Conservation (phyloP, 1,140 invertebrate species). For the Stenopsyche tienmushanensis region DNA sequence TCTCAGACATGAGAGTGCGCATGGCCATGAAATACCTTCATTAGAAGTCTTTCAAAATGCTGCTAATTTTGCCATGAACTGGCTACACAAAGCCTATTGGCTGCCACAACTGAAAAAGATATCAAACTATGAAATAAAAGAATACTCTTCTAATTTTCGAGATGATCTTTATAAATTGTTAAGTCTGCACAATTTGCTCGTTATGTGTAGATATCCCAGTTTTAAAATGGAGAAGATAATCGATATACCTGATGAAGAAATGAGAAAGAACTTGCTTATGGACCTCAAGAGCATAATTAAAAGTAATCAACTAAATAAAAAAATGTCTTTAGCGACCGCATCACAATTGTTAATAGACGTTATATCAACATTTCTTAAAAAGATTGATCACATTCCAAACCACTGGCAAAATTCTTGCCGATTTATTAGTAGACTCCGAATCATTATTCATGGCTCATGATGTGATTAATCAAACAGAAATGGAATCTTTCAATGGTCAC, state of each 20-base stretch:
- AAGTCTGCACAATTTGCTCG: conserved; percentile 44
- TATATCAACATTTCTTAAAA: conserved; percentile 10
- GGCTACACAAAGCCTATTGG: conserved; percentile 62
- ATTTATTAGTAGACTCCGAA: conserved; percentile 47
- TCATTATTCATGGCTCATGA: conserved; percentile 49
- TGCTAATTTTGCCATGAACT: conserved; percentile 56
- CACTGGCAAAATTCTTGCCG: conserved; percentile 20
- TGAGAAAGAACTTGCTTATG: conserved; percentile 42
- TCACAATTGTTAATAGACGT: conserved; percentile 10
- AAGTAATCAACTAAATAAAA: not conserved
- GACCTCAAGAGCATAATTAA: conserved; percentile 4
- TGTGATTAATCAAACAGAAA: conserved; percentile 44
- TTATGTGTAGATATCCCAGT: conserved; percentile 20
- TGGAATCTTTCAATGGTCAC: conserved; percentile 29
- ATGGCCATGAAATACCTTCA: conserved; percentile 60
- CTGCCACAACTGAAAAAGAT: conserved; percentile 42
- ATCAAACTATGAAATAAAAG: conserved; percentile 15
- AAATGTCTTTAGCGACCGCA: not conserved
- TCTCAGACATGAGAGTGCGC: conserved; percentile 66
- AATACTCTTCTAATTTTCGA: conserved; percentile 33
- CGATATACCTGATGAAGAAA: conserved; percentile 46
- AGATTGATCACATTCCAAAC: not conserved
- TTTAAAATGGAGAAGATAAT: conserved; percentile 47
- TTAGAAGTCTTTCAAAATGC: conserved; percentile 59
- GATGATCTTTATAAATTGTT: conserved; percentile 44